phyloP scores from a whole-genome alignment of 2,113 vertebrate species.

The Nothoprocta pentlandii region DNA sequence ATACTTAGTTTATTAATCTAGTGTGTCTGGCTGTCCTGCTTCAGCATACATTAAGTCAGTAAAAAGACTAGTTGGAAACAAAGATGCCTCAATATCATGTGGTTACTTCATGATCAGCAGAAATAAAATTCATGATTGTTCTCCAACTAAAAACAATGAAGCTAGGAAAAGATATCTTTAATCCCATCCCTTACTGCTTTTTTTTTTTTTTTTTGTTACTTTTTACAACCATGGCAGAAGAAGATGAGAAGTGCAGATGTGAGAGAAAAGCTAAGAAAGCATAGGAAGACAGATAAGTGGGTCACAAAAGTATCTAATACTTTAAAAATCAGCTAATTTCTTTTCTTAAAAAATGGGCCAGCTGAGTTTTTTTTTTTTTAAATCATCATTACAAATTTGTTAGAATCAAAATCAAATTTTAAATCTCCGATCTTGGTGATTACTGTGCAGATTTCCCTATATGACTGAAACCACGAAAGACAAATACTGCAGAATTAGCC shows the following conservation, averaged over 20 bases:
- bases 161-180: not conserved
- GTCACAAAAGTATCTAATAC: not conserved
- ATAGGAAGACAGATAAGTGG: not conserved
- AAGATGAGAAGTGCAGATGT: not conserved
- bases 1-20: not conserved
- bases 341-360: not conserved
- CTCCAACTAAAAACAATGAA: not conserved
- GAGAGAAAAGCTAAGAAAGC: not conserved
- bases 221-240: not conserved
- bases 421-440: not conserved
- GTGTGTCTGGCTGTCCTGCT: not conserved
- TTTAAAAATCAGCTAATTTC: not conserved
- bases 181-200: not conserved
- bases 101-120: not conserved
- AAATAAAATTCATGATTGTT: not conserved
- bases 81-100: not conserved
- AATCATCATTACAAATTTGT: not conserved
- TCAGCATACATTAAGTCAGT: not conserved
- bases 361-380: not conserved
- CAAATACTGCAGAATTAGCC: not conserved
- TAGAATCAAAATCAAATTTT: not conserved
- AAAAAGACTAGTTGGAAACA: not conserved
- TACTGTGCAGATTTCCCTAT: not conserved
- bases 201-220: not conserved
- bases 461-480: not conserved